Evolutionary conservation across 2,888 invertebrate species (phyloP), one percentile per base, ranked within the genome.

Genomic region (Pocota personata): DNA sequence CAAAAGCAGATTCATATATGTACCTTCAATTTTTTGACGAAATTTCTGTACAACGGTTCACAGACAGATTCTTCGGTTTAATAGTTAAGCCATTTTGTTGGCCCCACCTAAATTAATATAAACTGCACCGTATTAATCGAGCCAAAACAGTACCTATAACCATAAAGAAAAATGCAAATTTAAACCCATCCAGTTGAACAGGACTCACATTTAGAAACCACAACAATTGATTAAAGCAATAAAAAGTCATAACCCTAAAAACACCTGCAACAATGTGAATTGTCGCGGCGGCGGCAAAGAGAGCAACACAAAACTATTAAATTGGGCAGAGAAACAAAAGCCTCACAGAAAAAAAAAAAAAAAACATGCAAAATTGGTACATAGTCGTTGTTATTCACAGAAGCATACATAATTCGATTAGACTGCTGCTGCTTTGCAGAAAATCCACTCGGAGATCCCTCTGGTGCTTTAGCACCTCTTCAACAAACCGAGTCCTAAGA

Each of bases 391-490:
- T 24, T 35, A 50, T 43, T 37, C 58, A 64, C 43, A 64, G 37
- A 43, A 77, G 78, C 60, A 14, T 30, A 67, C 62, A 67, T 75
- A 82, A 80, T 76, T 71, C 84, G 75, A 58, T 80, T 82, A 76
- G 57, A 52, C 16, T 57, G 37, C 30, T 66, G 66, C 27, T 43
- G n/a, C n/a, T n/a, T n/a, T n/a, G 77, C 77, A 50, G 27, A 66
- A 79, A 80, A 62, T 76, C 71, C 80, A 76, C 66, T 71, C 50
- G 71, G 16, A 72, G 35, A 37, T 60, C 52, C 57, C 52, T 46
- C 71, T 69, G 82, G 66, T 76, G 67, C 71, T 48, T 82, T 60
- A 76, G 86, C 82, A 72, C 71, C 60, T 72, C 86, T 76, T 86
- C 71, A 71, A 66, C 46, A 8, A 50, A 35, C 8, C 64, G 32